A percentile compares a stretch with the other conserved stretches of the same genome.
Evolutionary conservation across 2,888 invertebrate species (phyloP).

Genomic region (Biston stratarius): DNA sequence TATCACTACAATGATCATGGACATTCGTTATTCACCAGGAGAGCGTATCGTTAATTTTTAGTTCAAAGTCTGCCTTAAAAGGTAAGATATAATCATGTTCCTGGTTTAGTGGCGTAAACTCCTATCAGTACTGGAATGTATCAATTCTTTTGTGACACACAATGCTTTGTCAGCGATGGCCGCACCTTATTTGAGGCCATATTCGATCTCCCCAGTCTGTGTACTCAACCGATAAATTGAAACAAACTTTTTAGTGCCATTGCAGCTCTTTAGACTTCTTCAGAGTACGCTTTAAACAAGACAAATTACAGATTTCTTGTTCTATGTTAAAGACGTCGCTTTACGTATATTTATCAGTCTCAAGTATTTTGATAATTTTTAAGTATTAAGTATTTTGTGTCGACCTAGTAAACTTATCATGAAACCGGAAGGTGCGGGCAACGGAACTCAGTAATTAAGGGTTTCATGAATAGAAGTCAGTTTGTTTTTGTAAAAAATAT

Average conservation of each 20-base stretch:
- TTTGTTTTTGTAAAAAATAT: too few species aligned
- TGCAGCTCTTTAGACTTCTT: background rate
- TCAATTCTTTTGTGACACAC: conserved; percentile 21
- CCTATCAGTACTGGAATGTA: conserved; percentile 7
- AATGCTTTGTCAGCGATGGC: conserved; percentile 12
- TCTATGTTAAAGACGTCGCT: too few species aligned
- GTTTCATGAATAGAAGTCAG: too few species aligned
- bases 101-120: background rate
- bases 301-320: too few species aligned
- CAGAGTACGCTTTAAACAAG: background rate
- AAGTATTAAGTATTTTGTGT: too few species aligned
- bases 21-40: too few species aligned
- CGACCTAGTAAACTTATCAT: too few species aligned
- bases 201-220: conserved; percentile 14
- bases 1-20: too few species aligned
- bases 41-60: background rate
- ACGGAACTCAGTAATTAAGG: too few species aligned
- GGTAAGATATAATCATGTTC: background rate
- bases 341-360: too few species aligned
- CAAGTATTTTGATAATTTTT: too few species aligned
- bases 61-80: background rate
- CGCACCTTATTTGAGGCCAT: conserved; percentile 25
- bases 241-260: conserved; percentile 2
- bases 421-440: too few species aligned
- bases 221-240: conserved; percentile 20